phyloP scores from a whole-genome alignment of 2,888 invertebrate genomes.

The Argyresthia albistria region DNA sequence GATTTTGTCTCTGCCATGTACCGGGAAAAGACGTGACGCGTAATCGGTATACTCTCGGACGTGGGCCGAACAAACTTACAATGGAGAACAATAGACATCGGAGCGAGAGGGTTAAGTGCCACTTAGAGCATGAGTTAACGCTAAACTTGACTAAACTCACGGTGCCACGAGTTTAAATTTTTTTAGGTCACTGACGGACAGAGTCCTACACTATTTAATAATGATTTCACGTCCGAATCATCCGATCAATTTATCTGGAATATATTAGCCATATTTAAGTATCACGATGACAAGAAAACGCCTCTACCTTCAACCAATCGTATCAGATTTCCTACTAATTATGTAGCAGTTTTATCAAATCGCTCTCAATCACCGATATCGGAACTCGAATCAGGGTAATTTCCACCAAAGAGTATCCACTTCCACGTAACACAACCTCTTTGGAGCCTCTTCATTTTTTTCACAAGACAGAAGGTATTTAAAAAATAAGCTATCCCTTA shows the following conservation, averaged over 20 bases:
- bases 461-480: slow-evolving; percentile 5
- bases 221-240: no score
- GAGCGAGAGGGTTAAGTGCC: no score
- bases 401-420: slow-evolving; percentile 24
- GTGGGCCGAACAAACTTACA: no score
- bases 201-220: no score
- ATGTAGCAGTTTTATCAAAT: slow-evolving; percentile 16
- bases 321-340: slow-evolving; percentile 3
- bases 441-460: slow-evolving; percentile 11
- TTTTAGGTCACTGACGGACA: no score
- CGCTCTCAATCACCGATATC: slow-evolving; percentile 18
- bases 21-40: no score
- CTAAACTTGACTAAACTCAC: no score
- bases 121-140: no score
- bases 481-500: slow-evolving; percentile 29
- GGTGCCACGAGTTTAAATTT: no score
- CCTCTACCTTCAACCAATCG: slow-evolving; percentile 1
- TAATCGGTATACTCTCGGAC: no score
- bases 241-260: background rate
- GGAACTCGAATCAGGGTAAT: slow-evolving; percentile 19
- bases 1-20: no score
- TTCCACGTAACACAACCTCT: slow-evolving; percentile 13
- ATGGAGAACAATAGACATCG: no score
- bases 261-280: background rate
- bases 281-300: background rate